Conservation (phyloP, 92 coral and sea anemone species). For the Porites cylindrica region DNA sequence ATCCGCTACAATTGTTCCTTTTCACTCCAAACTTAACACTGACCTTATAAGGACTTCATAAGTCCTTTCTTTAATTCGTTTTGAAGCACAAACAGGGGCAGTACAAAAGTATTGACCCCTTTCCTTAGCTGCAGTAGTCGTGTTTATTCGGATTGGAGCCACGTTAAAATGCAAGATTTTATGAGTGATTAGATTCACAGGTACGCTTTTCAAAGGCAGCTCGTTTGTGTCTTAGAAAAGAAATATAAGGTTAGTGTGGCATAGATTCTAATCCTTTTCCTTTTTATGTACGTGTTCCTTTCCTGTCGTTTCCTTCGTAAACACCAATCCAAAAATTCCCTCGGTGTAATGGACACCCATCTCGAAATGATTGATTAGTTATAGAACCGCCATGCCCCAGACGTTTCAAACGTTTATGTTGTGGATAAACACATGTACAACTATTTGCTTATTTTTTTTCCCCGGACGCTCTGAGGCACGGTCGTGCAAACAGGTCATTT, state of each 20-base stretch:
- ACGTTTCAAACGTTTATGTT: neutral
- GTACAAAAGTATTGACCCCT: no score
- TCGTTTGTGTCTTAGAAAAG: no score
- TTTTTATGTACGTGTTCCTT: neutral
- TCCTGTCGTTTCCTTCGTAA: neutral
- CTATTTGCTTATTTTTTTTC: slow-evolving; percentile 3
- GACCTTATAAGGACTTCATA: neutral
- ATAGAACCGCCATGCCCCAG: slow-evolving; percentile 5
- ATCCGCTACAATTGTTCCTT: slow-evolving; percentile 9
- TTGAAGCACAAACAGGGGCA: no score
- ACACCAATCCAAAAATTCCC: slow-evolving; percentile 30
- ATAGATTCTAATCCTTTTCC: neutral
- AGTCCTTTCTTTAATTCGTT: no score
- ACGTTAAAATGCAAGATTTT: neutral
- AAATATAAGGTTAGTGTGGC: no score
- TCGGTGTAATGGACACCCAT: neutral
- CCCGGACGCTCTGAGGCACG: neutral
- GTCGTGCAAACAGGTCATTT: slow-evolving; percentile 27
- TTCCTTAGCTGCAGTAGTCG: no score
- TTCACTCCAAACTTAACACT: neutral
- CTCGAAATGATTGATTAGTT: slow-evolving; percentile 26
- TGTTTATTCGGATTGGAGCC: no score
- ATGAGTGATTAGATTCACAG: neutral
- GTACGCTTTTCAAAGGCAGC: no score
- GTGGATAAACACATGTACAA: slow-evolving; percentile 2